These are phyloP conservation scores for Halichoerus grypus DNA, from an alignment of 2,113 vertebrate species.

Conservation along the genomic window DNA sequence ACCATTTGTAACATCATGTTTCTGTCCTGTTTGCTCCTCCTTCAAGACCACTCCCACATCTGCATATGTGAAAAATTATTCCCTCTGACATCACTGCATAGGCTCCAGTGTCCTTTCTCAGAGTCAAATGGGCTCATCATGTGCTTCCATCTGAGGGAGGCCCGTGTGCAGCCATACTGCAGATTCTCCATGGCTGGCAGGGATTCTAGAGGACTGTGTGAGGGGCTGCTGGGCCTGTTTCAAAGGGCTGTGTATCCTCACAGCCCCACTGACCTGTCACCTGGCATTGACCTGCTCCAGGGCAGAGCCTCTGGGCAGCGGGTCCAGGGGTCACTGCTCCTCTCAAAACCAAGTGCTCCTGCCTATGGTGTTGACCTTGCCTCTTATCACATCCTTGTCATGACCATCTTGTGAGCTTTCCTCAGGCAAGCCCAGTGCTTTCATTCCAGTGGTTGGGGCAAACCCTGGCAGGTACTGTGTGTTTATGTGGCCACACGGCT, in stretches of 20 bases:
- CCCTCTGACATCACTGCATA: no score
- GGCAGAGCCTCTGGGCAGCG: background rate
- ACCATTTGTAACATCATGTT: no score
- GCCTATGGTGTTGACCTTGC: no score
- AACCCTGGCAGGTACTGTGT: background rate
- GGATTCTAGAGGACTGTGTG: background rate
- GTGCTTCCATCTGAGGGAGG: background rate
- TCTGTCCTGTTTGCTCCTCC: no score
- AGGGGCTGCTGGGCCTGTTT: fast-evolving
- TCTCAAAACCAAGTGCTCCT: background rate
- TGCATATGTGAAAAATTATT: no score
- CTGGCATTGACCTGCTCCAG: background rate
- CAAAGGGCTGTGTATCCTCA: background rate
- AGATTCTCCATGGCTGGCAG: background rate
- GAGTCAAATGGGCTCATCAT: no score
- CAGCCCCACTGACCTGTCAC: background rate
- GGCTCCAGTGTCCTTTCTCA: no score
- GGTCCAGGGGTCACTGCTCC: background rate
- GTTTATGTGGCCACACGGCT: background rate
- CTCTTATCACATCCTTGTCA: background rate
- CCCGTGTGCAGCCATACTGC: no score
- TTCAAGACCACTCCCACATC: no score
- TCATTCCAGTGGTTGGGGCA: no score
- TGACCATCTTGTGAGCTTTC: background rate
- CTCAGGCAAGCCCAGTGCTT: background rate